Evolutionary conservation across 2,797 vertebrate genomes (phyloP).

Genomic region (Halcyon smyrnensis): DNA sequence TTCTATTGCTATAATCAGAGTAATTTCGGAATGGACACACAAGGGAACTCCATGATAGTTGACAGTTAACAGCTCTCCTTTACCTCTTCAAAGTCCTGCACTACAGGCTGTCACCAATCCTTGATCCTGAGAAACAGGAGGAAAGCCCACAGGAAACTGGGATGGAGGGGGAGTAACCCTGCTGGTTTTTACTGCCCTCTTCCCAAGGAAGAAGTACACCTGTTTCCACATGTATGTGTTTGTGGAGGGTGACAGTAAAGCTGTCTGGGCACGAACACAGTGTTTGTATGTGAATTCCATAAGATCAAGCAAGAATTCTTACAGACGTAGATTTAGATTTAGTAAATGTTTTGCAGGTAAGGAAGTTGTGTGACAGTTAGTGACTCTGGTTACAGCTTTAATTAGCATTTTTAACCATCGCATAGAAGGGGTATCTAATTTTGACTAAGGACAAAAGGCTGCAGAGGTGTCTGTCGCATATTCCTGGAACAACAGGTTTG

Average conservation of each 20-base stretch:
- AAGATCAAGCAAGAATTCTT: neutral
- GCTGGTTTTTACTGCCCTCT: neutral
- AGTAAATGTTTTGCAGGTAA: neutral
- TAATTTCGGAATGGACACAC: neutral
- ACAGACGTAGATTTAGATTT: neutral
- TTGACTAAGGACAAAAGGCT: neutral
- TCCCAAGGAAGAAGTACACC: neutral
- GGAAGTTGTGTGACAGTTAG: neutral
- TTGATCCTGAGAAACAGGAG: neutral
- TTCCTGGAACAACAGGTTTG: neutral
- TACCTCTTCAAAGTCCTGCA: too few species aligned
- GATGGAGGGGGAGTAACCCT: rapidly evolving
- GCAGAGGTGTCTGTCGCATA: neutral
- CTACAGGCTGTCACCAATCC: neutral
- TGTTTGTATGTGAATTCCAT: neutral
- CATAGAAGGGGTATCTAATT: neutral
- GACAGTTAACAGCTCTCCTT: neutral
- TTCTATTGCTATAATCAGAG: neutral
- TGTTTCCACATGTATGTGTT: neutral
- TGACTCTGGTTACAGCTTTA: neutral
- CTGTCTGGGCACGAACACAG: rapidly evolving
- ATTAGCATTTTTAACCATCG: neutral
- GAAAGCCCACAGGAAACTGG: neutral
- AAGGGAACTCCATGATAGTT: neutral
- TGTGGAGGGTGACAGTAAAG: neutral